Conservation (phyloP, 2,113 vertebrate species). For the Pseudonaja textilis region DNA sequence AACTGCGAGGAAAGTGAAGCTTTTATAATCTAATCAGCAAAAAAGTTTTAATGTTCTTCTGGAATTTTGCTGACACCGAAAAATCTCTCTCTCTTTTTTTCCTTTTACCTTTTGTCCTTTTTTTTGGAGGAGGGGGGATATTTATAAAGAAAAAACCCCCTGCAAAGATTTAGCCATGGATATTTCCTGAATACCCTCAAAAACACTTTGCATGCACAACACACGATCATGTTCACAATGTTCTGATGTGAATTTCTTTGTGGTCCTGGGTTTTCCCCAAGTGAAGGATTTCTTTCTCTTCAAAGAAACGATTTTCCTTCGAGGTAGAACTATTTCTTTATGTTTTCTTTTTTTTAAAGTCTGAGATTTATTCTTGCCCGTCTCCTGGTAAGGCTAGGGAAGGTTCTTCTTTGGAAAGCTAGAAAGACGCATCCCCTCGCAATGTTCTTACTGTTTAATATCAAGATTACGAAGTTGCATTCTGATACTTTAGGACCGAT, state of each 20-base stretch:
- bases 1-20: not conserved
- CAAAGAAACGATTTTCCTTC: not conserved
- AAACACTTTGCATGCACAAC: not conserved
- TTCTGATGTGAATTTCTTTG: conserved; percentile 9
- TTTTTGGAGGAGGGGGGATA: not conserved
- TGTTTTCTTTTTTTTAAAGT: not conserved
- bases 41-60: conserved; percentile 52
- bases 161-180: conserved; percentile 14
- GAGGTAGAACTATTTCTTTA: not conserved
- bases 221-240: not conserved
- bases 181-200: conserved; percentile 34
- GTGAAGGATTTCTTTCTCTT: not conserved
- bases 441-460: not conserved
- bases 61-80: conserved; percentile 52
- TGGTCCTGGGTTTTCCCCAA: not conserved
- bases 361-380: not conserved
- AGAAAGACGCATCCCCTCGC: not conserved
- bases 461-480: not conserved
- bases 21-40: conserved; percentile 54
- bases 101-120: not conserved
- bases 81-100: not conserved
- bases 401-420: not conserved
- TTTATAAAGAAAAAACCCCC: not conserved
- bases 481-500: not conserved
- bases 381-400: not conserved